Evolutionary conservation across 2,888 invertebrate species (phyloP), one percentile per base, ranked within the genome.

Genomic region (Syritta pipiens): DNA sequence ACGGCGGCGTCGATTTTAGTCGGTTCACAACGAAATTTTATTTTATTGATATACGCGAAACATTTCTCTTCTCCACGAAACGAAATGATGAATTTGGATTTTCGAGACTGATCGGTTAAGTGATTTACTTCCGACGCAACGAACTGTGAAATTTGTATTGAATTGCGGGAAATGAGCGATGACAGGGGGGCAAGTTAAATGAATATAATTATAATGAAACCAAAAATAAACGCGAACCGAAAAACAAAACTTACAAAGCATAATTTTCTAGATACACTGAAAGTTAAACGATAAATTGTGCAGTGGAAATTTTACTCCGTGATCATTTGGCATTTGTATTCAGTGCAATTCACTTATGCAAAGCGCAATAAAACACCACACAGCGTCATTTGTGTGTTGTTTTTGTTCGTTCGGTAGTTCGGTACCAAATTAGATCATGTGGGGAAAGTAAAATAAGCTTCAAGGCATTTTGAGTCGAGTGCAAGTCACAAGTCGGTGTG

Each of bases 91-190:
- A n/a, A n/a, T n/a, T n/a, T n/a, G n/a, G n/a, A n/a, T n/a, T n/a
- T n/a, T n/a, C n/a, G n/a, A n/a, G n/a, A 35, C n/a, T 24, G 24
- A 22, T 44, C 17, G 59, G n/a, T 32, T 24, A 59, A 24, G 53
- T 37, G 30, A 48, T 32, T 63, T 28, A 30, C 48, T 65, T 57
- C 48, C 22, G 32, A 30, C 24, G 40, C 71, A 72, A 40, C 60
- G 30, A 53, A 62, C 68, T 69, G 53, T 69, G 42, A 75, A 69
- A 69, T 55, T 17, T 53, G 12, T 65, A 22, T 26, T 17, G 14
- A 20, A 12, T 28, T n/a, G n/a, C n/a, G n/a, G n/a, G 10, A 19
- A 40, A 22, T 53, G 26, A 24, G 46, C 17, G 42, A 22, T 32
- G 26, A 19, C 44, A 69, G 51, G 63, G 55, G 53, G 12, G 42